Percentiles rank a stretch among this genome's conserved stretches.
These are phyloP conservation scores for Tragulus kanchil DNA, from an alignment of 2,113 vertebrate species.

Conservation along the genomic window DNA sequence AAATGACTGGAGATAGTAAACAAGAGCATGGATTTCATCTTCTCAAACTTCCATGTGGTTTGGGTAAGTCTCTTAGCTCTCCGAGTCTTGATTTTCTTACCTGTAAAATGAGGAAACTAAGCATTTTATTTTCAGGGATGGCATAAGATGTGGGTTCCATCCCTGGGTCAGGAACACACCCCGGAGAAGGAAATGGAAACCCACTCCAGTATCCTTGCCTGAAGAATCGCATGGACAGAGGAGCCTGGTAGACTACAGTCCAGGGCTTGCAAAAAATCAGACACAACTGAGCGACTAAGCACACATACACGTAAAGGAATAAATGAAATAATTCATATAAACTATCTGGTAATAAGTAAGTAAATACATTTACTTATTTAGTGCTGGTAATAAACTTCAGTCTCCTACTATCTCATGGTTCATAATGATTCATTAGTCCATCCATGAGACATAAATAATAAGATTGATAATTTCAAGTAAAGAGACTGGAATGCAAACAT, in stretches of 20 bases:
- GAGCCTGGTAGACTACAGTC: not conserved
- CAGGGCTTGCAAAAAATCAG: not conserved
- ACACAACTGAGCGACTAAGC: not conserved
- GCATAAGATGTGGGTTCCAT: not conserved
- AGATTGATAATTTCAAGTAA: not conserved
- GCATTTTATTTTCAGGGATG: not conserved
- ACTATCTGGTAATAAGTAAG: not conserved
- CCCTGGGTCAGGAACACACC: not conserved
- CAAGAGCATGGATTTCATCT: not conserved
- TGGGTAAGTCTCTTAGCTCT: not conserved
- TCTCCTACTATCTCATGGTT: not conserved
- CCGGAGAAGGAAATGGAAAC: not conserved
- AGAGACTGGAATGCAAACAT: not conserved
- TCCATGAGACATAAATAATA: not conserved
- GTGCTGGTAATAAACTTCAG: not conserved
- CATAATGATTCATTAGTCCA: not conserved
- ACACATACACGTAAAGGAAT: not conserved
- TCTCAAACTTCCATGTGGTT: not conserved
- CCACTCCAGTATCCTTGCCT: not conserved
- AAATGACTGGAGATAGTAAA: not conserved
- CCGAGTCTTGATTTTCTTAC: conserved; percentile 16
- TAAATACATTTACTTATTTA: too few species aligned
- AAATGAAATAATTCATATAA: not conserved
- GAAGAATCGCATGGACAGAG: not conserved
- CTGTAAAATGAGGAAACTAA: not conserved